These are phyloP conservation scores for Neomonachus schauinslandi DNA, from an alignment of 2,113 vertebrate species.

Conservation along the genomic window DNA sequence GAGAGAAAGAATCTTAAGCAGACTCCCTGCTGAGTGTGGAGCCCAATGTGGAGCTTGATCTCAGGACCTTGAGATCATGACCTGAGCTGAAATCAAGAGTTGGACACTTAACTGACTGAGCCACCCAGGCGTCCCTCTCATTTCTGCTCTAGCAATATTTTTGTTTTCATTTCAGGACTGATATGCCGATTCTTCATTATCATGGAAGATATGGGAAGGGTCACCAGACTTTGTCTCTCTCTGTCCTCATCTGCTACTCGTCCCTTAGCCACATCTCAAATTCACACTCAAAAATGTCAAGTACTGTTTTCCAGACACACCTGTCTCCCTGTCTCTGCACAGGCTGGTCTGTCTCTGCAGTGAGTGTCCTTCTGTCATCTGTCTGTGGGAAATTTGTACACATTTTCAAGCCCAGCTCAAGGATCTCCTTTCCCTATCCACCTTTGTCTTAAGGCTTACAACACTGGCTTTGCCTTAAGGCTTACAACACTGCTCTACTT, in stretches of 20 bases:
- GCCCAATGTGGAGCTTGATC: background rate
- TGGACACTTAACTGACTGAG: no score
- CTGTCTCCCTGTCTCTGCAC: fast-evolving
- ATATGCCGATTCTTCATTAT: background rate
- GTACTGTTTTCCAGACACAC: background rate
- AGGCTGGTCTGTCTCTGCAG: background rate
- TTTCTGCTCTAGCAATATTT: background rate
- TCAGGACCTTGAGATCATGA: no score
- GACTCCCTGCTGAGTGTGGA: background rate
- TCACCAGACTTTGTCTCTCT: background rate
- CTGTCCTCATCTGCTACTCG: background rate
- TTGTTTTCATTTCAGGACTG: background rate
- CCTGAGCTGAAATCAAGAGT: no score
- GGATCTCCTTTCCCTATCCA: background rate
- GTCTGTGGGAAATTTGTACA: background rate
- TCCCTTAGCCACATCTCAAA: background rate
- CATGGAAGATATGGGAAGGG: background rate
- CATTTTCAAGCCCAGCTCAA: background rate
- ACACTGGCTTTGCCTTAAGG: background rate
- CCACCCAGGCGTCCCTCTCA: background rate
- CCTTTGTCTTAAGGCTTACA: background rate
- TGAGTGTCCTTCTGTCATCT: background rate
- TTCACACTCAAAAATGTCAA: background rate
- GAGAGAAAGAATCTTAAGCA: background rate
- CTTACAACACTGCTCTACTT: background rate